phyloP scores from a whole-genome alignment of 2,888 invertebrate genomes.

The Hyposoter didymator region DNA sequence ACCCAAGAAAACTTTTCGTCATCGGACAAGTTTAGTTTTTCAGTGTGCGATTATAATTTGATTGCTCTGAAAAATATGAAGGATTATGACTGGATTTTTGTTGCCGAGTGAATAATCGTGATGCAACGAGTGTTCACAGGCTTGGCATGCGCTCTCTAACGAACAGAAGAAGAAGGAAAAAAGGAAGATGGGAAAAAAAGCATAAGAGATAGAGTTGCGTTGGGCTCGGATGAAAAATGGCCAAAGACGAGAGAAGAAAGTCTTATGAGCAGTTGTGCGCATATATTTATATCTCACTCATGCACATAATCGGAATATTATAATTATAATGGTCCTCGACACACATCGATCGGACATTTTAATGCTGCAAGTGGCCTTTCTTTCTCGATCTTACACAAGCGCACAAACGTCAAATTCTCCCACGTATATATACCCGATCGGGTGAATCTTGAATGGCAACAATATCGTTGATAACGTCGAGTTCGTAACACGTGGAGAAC shows the following conservation, averaged over 20 bases:
- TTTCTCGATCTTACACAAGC: constrained; percentile 57
- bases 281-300: neutral
- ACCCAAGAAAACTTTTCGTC: too few species aligned
- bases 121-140: constrained; percentile 15
- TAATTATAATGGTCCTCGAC: constrained; percentile 47
- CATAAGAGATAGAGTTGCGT: neutral
- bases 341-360: constrained; percentile 48
- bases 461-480: constrained; percentile 38
- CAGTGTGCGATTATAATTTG: neutral
- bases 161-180: constrained; percentile 25
- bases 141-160: constrained; percentile 34
- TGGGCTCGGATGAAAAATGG: constrained; percentile 1
- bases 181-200: neutral
- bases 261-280: neutral
- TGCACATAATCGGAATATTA: neutral
- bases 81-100: constrained; percentile 34
- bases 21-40: too few species aligned
- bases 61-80: constrained; percentile 14
- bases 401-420: constrained; percentile 35
- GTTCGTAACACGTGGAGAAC: constrained; percentile 14
- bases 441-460: constrained; percentile 28
- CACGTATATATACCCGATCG: constrained; percentile 39
- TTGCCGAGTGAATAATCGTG: constrained; percentile 43
- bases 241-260: constrained; percentile 40
- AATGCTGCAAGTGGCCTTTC: constrained; percentile 59